These are phyloP conservation scores for Dyspetes luteomarginatus DNA, from an alignment of 2,888 invertebrate species.

Conservation along the genomic window DNA sequence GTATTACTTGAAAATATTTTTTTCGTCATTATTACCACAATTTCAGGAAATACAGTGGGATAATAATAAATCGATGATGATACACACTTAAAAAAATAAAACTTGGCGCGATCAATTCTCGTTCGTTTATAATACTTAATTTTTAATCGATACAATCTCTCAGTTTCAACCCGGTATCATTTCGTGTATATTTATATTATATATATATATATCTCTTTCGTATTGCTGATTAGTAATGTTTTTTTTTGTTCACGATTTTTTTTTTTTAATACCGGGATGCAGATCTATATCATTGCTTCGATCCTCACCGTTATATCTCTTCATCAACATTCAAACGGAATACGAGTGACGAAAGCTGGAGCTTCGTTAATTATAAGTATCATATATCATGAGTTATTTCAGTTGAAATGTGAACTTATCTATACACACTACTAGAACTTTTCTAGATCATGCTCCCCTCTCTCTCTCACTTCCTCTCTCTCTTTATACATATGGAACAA, in stretches of 20 bases:
- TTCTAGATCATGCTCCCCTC: slow-evolving; percentile 52
- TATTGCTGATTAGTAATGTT: slow-evolving; percentile 56
- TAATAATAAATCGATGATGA: slow-evolving; percentile 61
- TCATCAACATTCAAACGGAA: slow-evolving; percentile 46
- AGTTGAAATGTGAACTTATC: slow-evolving; percentile 63
- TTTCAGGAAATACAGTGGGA: slow-evolving; percentile 53
- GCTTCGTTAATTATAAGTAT: slow-evolving; percentile 53
- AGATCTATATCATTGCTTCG: slow-evolving; percentile 29
- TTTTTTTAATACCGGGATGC: slow-evolving; percentile 29
- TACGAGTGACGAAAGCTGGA: slow-evolving; percentile 57
- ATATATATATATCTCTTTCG: slow-evolving; percentile 43
- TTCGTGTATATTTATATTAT: slow-evolving; percentile 6
- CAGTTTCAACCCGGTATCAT: slow-evolving; percentile 31
- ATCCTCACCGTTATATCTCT: slow-evolving; percentile 40
- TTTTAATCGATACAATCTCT: slow-evolving; percentile 53
- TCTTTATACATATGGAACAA: slow-evolving; percentile 71
- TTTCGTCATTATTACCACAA: slow-evolving; percentile 44
- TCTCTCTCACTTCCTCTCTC: slow-evolving; percentile 27
- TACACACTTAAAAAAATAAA: slow-evolving; percentile 66
- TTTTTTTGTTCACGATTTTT: slow-evolving; percentile 14
- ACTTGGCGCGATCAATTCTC: slow-evolving; percentile 64
- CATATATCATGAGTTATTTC: slow-evolving; percentile 56
- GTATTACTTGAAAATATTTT: slow-evolving; percentile 61
- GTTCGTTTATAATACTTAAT: slow-evolving; percentile 61
- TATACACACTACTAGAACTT: slow-evolving; percentile 64